phyloP scores from a whole-genome alignment of 2,797 vertebrate species.

The Zalophus californianus region DNA sequence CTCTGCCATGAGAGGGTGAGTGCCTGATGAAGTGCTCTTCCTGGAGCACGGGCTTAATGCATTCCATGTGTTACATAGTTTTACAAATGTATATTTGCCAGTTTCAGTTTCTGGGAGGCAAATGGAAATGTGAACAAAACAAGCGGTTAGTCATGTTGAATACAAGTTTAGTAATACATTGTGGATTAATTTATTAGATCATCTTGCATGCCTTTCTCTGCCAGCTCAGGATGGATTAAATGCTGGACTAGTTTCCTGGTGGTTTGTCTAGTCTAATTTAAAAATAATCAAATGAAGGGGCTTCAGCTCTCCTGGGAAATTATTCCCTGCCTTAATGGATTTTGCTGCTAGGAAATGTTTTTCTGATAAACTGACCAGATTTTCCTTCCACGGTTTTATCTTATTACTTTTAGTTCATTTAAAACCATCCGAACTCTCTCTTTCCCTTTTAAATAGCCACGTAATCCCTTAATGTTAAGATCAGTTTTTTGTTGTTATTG shows the following conservation, averaged over 20 bases:
- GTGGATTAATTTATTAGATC: constrained; percentile 44
- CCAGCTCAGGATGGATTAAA: constrained; percentile 32
- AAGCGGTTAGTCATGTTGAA: constrained; percentile 68
- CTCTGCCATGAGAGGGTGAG: background rate
- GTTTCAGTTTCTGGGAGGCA: constrained; percentile 38
- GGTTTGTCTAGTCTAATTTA: constrained; percentile 68
- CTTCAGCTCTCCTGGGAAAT: constrained; percentile 19
- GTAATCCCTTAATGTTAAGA: background rate
- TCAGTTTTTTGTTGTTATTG: background rate
- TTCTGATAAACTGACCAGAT: constrained; percentile 40
- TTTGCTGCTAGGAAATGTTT: constrained; percentile 42
- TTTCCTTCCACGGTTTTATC: constrained; percentile 21
- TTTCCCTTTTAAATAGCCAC: constrained; percentile 24
- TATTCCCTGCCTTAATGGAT: constrained; percentile 36
- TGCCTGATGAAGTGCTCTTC: background rate
- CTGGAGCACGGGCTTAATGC: background rate
- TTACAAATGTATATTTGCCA: background rate
- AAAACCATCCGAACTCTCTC: background rate
- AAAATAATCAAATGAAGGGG: constrained; percentile 57
- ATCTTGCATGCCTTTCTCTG: background rate
- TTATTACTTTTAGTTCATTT: constrained; percentile 17
- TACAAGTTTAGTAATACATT: background rate
- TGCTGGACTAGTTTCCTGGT: background rate
- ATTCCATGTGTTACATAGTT: constrained; percentile 9
- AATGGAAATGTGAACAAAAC: constrained; percentile 63